A percentile compares a stretch with the other conserved stretches of the same genome.
Conservation (phyloP, 1,140 invertebrate species). For the Micrasema longulum region DNA sequence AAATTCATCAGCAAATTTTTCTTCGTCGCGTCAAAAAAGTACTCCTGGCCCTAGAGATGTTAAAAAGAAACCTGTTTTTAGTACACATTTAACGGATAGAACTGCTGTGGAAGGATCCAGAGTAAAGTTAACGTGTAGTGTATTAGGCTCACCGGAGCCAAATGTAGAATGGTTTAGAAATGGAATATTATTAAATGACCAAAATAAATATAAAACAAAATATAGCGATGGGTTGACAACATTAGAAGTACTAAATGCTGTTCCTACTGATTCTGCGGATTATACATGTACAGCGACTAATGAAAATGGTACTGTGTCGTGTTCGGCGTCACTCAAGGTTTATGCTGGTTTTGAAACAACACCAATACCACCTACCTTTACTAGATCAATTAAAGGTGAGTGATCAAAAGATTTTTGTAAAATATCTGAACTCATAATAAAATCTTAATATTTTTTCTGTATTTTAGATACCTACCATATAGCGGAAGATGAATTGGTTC, state of each 20-base stretch:
- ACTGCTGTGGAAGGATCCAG: constrained; percentile 78
- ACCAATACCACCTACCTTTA: constrained; percentile 78
- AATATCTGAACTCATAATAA: not conserved
- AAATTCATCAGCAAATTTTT: constrained; percentile 25
- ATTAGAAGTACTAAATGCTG: constrained; percentile 78
- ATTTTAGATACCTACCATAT: constrained; percentile 76
- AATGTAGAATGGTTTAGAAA: constrained; percentile 88
- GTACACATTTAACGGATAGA: constrained; percentile 82
- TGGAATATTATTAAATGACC: constrained; percentile 69
- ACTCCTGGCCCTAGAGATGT: constrained; percentile 60
- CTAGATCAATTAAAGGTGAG: constrained; percentile 77
- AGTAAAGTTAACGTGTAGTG: constrained; percentile 85
- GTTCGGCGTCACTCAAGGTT: constrained; percentile 78
- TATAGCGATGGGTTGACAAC: constrained; percentile 77
- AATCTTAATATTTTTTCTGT: constrained; percentile 6
- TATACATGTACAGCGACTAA: constrained; percentile 83
- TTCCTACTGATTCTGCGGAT: constrained; percentile 76
- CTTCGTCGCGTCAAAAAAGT: constrained; percentile 58
- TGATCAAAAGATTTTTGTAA: not conserved
- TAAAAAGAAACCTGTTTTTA: constrained; percentile 82
- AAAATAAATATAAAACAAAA: constrained; percentile 70
- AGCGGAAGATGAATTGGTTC: constrained; percentile 77
- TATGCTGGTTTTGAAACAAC: constrained; percentile 76
- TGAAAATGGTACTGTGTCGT: constrained; percentile 75
- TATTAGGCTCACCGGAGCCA: constrained; percentile 85